These are phyloP conservation scores for Propithecus perrieri DNA, from an alignment of 2,797 vertebrate species.

Conservation along the genomic window DNA sequence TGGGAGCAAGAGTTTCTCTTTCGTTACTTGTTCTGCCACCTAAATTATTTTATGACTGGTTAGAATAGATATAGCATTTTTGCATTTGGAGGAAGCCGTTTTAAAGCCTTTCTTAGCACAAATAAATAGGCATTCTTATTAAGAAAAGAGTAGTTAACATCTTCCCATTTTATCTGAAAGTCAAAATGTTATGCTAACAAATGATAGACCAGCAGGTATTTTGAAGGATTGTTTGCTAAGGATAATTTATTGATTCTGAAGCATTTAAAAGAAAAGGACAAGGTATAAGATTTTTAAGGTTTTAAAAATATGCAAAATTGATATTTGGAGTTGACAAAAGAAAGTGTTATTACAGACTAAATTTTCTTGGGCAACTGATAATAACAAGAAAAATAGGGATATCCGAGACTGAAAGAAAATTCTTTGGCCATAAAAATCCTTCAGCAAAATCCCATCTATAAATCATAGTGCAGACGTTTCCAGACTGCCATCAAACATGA, in stretches of 20 bases:
- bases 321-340: conserved; percentile 1
- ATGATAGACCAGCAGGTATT: background rate
- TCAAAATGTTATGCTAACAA: background rate
- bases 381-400: background rate
- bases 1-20: background rate
- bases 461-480: background rate
- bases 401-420: background rate
- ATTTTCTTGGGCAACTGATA: background rate
- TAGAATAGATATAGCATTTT: background rate
- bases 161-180: background rate
- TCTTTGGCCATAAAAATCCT: background rate
- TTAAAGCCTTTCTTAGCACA: background rate
- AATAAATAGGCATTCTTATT: background rate
- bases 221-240: background rate
- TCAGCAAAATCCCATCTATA: background rate
- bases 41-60: background rate
- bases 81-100: background rate
- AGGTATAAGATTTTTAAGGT: background rate
- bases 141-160: background rate
- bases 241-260: conserved; percentile 8
- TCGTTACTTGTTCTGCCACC: background rate
- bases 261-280: background rate
- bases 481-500: background rate
- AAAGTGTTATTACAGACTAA: background rate
- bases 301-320: background rate